A percentile compares a stretch with the other conserved stretches of the same genome.
Evolutionary conservation across 1,140 invertebrate species (phyloP).

Genomic region (Augochlora pura): DNA sequence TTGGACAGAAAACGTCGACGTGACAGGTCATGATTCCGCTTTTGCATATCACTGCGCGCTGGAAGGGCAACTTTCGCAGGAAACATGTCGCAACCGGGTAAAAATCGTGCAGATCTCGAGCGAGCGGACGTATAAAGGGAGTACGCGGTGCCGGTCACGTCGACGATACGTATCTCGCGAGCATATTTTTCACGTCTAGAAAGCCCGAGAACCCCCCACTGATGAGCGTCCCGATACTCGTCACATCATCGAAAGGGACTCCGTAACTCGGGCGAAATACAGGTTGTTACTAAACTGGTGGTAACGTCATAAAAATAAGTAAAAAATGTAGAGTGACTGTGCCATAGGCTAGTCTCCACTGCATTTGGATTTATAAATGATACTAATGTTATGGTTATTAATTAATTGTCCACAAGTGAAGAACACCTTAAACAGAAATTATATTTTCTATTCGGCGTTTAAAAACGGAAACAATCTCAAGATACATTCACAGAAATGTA

Average conservation of each 20-base stretch:
- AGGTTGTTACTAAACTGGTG: too few species aligned
- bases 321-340: too few species aligned
- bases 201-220: background rate
- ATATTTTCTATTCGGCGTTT: too few species aligned
- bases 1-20: background rate
- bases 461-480: too few species aligned
- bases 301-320: too few species aligned
- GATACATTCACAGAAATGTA: too few species aligned
- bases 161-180: slow-evolving; percentile 10
- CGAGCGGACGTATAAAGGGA: slow-evolving; percentile 13
- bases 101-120: slow-evolving; percentile 33
- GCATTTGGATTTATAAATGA: too few species aligned
- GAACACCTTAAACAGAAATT: too few species aligned
- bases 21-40: slow-evolving; percentile 27
- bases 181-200: slow-evolving; percentile 26
- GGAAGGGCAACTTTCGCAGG: slow-evolving; percentile 40
- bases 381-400: too few species aligned
- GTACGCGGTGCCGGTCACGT: background rate
- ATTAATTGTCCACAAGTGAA: too few species aligned
- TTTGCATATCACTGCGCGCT: slow-evolving; percentile 28
- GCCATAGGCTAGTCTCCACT: too few species aligned
- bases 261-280: too few species aligned
- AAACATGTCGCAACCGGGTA: slow-evolving; percentile 37
- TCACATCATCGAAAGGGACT: slow-evolving; percentile 24
- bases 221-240: background rate